These are phyloP conservation scores for Synanthedon tipuliformis DNA, from an alignment of 2,888 invertebrate species.

Conservation along the genomic window DNA sequence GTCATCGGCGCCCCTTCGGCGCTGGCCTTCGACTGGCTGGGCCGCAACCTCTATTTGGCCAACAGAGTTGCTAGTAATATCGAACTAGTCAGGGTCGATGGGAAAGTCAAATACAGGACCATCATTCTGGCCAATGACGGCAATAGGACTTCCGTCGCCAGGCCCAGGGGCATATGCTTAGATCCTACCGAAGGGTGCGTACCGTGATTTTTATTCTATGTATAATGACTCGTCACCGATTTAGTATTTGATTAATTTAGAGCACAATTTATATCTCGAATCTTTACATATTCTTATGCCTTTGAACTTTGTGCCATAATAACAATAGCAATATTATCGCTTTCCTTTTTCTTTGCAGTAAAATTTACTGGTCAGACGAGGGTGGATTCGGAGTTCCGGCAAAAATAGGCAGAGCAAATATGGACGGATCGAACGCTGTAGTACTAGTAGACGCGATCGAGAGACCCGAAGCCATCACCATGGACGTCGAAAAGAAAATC, in stretches of 20 bases:
- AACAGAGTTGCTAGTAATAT: conserved; percentile 91
- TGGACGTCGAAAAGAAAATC: conserved; percentile 84
- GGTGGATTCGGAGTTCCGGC: conserved; percentile 90
- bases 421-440: conserved; percentile 89
- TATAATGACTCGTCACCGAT: background rate
- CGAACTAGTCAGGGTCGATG: conserved; percentile 88
- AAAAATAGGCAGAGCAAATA: conserved; percentile 90
- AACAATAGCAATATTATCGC: too few relatives aligned
- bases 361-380: conserved; percentile 96
- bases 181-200: conserved; percentile 91
- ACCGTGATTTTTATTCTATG: background rate
- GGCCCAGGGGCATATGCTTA: conserved; percentile 87
- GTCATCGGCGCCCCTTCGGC: conserved; percentile 91
- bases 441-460: conserved; percentile 79
- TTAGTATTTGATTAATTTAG: background rate
- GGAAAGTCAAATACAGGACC: conserved; percentile 84
- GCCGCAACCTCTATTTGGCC: conserved; percentile 93
- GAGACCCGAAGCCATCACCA: conserved; percentile 85
- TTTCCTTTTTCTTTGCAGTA: conserved; percentile 50
- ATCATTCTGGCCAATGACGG: conserved; percentile 93
- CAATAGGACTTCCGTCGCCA: conserved; percentile 84
- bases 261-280: background rate
- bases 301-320: too few relatives aligned
- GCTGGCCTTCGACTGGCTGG: conserved; percentile 97
- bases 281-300: background rate